Evolutionary conservation across 2,888 invertebrate genomes (phyloP).

Genomic region (Acronicta psi): DNA sequence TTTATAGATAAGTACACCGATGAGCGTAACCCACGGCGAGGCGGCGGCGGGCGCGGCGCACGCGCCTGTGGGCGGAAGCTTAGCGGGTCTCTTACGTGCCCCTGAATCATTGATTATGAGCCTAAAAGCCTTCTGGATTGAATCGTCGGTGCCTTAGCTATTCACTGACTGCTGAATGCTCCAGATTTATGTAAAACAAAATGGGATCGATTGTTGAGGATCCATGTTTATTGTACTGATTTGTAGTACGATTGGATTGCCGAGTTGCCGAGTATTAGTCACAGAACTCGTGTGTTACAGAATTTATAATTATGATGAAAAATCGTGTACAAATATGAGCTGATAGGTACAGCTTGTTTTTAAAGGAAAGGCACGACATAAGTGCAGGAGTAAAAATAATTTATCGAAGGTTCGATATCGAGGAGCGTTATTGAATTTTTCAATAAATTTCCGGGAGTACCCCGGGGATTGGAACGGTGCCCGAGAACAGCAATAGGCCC

Average conservation of each 20-base stretch:
- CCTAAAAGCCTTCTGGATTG: conserved; percentile 22
- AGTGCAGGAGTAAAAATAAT: neutral
- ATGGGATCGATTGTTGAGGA: neutral
- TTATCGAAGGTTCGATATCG: conserved; percentile 9
- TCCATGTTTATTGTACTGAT: neutral
- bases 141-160: conserved; percentile 5
- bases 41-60: too few species aligned
- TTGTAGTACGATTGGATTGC: neutral
- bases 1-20: conserved; percentile 1
- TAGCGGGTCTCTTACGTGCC: conserved; percentile 1
- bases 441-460: conserved; percentile 24
- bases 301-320: neutral
- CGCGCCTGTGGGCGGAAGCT: conserved; percentile 3
- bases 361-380: neutral
- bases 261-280: neutral
- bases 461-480: conserved; percentile 13
- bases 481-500: conserved; percentile 28
- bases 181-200: conserved; percentile 1
- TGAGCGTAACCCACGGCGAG: neutral
- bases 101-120: conserved; percentile 29
- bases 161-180: conserved; percentile 5
- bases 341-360: too few species aligned
- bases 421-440: conserved; percentile 22
- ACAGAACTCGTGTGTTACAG: too few species aligned
- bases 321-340: neutral